phyloP scores from a whole-genome alignment of 2,888 invertebrate genomes.

The Catonia carolina region DNA sequence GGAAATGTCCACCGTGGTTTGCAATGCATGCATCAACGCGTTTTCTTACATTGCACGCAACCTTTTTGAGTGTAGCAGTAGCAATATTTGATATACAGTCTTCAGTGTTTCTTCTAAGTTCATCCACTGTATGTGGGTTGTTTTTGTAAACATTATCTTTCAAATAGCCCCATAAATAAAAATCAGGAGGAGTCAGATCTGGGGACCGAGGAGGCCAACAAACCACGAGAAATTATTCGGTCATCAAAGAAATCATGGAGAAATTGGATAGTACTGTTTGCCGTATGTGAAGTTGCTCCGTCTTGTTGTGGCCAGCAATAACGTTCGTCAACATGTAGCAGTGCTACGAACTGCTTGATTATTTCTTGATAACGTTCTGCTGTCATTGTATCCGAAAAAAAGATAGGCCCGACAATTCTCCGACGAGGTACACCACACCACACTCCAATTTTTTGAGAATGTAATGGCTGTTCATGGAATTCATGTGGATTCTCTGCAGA shows the following conservation, averaged over 20 bases:
- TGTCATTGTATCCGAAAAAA: not conserved
- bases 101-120: no score
- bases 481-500: not conserved
- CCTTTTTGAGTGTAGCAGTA: no score
- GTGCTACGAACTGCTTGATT: not conserved
- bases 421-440: conserved; percentile 2
- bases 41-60: no score
- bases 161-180: no score
- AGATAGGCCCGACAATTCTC: not conserved
- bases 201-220: not conserved
- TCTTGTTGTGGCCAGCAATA: not conserved
- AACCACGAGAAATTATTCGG: not conserved
- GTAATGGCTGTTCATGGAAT: not conserved
- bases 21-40: no score
- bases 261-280: not conserved
- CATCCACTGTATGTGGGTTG: no score
- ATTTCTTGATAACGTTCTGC: conserved; percentile 1
- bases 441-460: not conserved
- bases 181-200: not conserved
- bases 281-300: not conserved
- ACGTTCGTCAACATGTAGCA: conserved; percentile 7
- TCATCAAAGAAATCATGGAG: not conserved
- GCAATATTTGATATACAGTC: no score
- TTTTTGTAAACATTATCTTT: no score
- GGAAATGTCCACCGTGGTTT: no score